phyloP scores from a whole-genome alignment of 1,140 invertebrate species.

The Anadara kagoshimensis region DNA sequence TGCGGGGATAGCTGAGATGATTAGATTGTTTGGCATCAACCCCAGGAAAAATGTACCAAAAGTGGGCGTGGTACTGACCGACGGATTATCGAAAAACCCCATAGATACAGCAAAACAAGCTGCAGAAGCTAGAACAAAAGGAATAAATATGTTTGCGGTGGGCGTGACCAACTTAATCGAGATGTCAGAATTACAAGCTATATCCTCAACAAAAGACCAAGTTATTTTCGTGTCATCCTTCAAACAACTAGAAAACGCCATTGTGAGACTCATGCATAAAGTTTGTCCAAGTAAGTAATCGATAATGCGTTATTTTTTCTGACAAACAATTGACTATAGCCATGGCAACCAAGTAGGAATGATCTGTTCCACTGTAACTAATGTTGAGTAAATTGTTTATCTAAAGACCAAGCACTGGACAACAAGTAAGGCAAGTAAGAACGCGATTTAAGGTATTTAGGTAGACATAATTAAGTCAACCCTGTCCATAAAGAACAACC shows the following conservation, averaged over 20 bases:
- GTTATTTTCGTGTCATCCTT: slow-evolving; percentile 23
- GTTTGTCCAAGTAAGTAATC: slow-evolving; percentile 37
- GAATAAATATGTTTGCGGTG: slow-evolving; percentile 45
- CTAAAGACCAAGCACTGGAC: no score
- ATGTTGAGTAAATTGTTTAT: no score
- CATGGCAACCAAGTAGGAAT: no score
- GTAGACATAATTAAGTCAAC: no score
- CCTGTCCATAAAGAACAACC: no score
- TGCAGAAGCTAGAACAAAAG: slow-evolving; percentile 22
- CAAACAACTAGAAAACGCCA: slow-evolving; percentile 9
- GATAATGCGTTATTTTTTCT: no score
- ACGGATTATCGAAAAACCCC: slow-evolving; percentile 42
- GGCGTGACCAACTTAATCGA: slow-evolving; percentile 33
- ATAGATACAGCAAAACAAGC: slow-evolving; percentile 42
- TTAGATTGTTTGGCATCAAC: slow-evolving; percentile 24
- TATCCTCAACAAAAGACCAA: slow-evolving; percentile 26
- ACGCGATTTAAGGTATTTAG: no score
- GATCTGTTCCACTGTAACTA: no score
- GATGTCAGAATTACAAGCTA: slow-evolving; percentile 21
- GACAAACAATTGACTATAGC: no score
- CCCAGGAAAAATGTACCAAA: slow-evolving; percentile 35
- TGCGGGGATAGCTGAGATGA: slow-evolving; percentile 22
- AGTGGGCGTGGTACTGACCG: slow-evolving; percentile 55
- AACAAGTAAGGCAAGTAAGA: no score
- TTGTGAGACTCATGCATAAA: slow-evolving; percentile 16